These are phyloP conservation scores for Alces alces DNA, from an alignment of 2,113 vertebrate genomes.

Conservation along the genomic window DNA sequence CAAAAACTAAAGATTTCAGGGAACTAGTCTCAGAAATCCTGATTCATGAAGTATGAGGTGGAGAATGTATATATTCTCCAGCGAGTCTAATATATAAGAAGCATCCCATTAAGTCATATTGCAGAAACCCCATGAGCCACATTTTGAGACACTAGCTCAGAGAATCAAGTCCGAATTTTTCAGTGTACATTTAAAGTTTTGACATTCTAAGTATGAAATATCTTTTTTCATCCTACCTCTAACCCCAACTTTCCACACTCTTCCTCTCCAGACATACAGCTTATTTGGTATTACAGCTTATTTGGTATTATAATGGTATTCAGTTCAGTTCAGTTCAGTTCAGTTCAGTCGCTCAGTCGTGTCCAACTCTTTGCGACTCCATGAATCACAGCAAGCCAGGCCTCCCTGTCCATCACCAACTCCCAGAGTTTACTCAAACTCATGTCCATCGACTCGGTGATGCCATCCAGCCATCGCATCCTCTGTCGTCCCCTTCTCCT, in stretches of 20 bases:
- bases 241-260: accelerated
- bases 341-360: no score
- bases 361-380: no score
- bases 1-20: background rate
- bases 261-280: background rate
- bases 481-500: no score
- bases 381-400: no score
- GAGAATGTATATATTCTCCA: no score
- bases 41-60: background rate
- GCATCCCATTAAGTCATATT: background rate
- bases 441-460: no score
- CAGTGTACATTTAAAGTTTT: background rate
- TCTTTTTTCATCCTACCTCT: background rate
- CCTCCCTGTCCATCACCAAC: no score
- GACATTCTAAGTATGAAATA: background rate
- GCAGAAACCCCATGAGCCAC: accelerated
- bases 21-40: background rate
- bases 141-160: background rate
- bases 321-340: background rate
- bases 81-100: background rate
- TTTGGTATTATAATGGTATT: background rate
- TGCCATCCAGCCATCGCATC: no score
- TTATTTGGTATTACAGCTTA: background rate
- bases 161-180: background rate
- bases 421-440: no score